Percentiles rank a stretch among this genome's conserved stretches.
Evolutionary conservation across 2,113 vertebrate genomes (phyloP).

Genomic region (Trematomus loennbergii): DNA sequence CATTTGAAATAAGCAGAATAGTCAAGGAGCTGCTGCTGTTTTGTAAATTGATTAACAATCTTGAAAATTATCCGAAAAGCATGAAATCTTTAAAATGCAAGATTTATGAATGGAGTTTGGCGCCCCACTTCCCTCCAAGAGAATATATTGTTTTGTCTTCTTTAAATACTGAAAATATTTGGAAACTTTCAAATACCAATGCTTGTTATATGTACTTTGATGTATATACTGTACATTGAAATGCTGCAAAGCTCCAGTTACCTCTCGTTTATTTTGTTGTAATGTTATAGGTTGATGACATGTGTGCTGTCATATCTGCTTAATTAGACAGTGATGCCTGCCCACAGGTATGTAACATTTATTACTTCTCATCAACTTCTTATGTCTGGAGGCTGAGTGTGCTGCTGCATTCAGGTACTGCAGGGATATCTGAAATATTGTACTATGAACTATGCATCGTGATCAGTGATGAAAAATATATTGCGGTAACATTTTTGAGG

Average conservation of each 20-base stretch:
- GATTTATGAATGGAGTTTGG: constrained; percentile 22
- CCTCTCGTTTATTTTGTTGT: not conserved
- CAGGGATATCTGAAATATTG: constrained; percentile 5
- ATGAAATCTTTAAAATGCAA: not conserved
- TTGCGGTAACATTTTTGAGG: not conserved
- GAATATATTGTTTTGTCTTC: not conserved
- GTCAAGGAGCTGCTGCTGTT: not conserved
- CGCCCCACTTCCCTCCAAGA: too few species aligned
- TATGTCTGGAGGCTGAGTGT: constrained; percentile 1
- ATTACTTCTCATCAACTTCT: not conserved
- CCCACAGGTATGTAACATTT: constrained; percentile 24
- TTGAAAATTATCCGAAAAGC: not conserved
- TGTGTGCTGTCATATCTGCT: not conserved
- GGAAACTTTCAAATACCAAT: too few species aligned
- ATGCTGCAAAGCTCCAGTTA: not conserved
- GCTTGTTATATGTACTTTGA: not conserved
- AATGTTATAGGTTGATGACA: not conserved
- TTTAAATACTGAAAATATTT: not conserved
- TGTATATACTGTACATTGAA: not conserved
- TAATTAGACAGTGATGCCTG: constrained; percentile 7
- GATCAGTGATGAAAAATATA: not conserved
- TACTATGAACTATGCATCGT: not conserved
- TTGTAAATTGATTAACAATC: not conserved
- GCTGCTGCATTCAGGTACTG: constrained; percentile 9
- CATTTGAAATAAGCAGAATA: constrained; percentile 5